Percentiles rank a stretch among this genome's conserved stretches.
Evolutionary conservation across 2,888 invertebrate species (phyloP).

Genomic region (Pyrgus malvae): DNA sequence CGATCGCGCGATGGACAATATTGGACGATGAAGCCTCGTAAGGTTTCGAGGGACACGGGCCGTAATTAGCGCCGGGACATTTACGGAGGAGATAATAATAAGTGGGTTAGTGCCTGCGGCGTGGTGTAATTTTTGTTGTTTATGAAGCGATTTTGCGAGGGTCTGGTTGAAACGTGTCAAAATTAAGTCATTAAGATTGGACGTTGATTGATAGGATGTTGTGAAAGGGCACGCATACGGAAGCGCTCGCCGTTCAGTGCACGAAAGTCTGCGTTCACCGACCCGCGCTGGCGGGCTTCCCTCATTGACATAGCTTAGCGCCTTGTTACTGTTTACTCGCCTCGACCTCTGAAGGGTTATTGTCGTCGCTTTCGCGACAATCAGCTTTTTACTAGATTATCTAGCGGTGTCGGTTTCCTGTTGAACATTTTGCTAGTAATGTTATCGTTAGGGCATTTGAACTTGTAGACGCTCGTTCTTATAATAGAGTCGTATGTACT

Average conservation of each 20-base stretch:
- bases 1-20: slow-evolving; percentile 64
- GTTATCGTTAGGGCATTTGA: not conserved
- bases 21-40: slow-evolving; percentile 65
- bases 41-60: slow-evolving; percentile 56
- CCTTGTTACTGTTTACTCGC: slow-evolving; percentile 50
- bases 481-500: too few species aligned
- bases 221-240: slow-evolving; percentile 64
- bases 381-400: slow-evolving; percentile 28
- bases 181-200: slow-evolving; percentile 74
- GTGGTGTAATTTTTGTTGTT: slow-evolving; percentile 61
- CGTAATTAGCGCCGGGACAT: slow-evolving; percentile 56
- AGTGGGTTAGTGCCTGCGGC: slow-evolving; percentile 43
- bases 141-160: slow-evolving; percentile 56
- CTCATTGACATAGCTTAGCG: slow-evolving; percentile 47
- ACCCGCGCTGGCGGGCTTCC: slow-evolving; percentile 39
- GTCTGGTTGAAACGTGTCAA: slow-evolving; percentile 56
- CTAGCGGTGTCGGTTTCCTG: slow-evolving; percentile 17
- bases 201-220: slow-evolving; percentile 72
- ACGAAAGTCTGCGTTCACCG: slow-evolving; percentile 45
- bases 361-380: slow-evolving; percentile 32
- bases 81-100: slow-evolving; percentile 58
- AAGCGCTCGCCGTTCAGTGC: slow-evolving; percentile 66
- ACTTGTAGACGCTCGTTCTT: not conserved
- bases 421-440: slow-evolving; percentile 16
- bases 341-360: slow-evolving; percentile 40